Percentiles rank a stretch among this genome's conserved stretches.
Evolutionary conservation across 1,140 invertebrate genomes (phyloP).

Genomic region (Paralvinella palmiformis): DNA sequence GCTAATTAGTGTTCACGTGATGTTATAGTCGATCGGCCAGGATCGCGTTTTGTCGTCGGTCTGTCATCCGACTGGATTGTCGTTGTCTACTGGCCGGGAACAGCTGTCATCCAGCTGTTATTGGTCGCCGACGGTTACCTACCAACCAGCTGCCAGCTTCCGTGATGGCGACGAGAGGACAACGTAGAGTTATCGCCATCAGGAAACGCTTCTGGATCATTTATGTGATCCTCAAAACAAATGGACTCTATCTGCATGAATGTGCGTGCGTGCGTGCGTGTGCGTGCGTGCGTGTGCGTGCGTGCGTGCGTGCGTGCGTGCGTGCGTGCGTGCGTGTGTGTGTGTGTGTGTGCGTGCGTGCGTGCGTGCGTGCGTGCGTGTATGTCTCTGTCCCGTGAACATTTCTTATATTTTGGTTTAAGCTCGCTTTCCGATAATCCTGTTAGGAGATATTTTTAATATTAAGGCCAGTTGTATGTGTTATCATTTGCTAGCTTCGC

Average conservation of each 20-base stretch:
- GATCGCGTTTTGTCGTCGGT: too few species aligned
- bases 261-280: background rate
- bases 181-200: background rate
- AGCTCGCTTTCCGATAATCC: background rate
- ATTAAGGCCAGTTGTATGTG: background rate
- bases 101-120: background rate
- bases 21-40: too few species aligned
- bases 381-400: background rate
- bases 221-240: background rate
- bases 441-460: background rate
- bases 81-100: background rate
- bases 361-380: constrained; percentile 4
- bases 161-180: background rate
- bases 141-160: background rate
- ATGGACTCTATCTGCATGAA: background rate
- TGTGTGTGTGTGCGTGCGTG: background rate
- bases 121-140: background rate
- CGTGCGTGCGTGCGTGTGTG: background rate
- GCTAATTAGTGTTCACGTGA: too few species aligned
- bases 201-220: background rate
- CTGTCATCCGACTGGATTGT: too few species aligned
- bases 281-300: background rate
- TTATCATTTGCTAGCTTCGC: too few species aligned
- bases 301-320: background rate
- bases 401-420: background rate